These are phyloP conservation scores for Zaprionus kolodkinae DNA, from an alignment of 1,140 invertebrate species.

Conservation along the genomic window DNA sequence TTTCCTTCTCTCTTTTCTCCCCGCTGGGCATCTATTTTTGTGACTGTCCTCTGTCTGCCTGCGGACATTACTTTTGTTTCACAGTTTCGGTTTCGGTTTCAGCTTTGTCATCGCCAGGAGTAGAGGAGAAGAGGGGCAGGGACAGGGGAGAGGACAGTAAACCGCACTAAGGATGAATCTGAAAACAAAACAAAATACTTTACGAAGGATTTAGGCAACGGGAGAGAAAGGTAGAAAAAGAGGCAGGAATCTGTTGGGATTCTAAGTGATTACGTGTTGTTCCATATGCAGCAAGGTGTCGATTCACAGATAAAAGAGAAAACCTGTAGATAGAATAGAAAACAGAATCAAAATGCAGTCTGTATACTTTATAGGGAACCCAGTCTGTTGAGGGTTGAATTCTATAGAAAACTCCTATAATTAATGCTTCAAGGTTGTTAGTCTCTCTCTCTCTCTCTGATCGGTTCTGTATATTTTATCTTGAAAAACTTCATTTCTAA, in stretches of 20 bases:
- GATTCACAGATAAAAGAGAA: background rate
- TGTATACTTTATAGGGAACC: no score
- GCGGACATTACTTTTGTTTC: slow-evolving; percentile 52
- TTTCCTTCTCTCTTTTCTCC: background rate
- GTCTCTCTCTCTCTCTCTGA: no score
- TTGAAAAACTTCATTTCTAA: background rate
- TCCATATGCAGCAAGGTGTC: slow-evolving; percentile 4
- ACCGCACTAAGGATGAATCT: slow-evolving; percentile 30
- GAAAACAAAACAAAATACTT: slow-evolving; percentile 17
- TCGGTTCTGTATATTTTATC: no score
- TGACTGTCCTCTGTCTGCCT: slow-evolving; percentile 11
- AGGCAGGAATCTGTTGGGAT: slow-evolving; percentile 2
- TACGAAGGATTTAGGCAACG: background rate
- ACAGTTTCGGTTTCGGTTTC: slow-evolving; percentile 52
- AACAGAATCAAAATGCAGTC: background rate
- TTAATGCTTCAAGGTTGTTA: no score
- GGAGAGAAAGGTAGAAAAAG: background rate
- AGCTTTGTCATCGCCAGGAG: slow-evolving; percentile 54
- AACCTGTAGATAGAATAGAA: no score
- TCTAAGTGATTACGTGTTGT: slow-evolving; percentile 2
- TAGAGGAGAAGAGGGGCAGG: no score
- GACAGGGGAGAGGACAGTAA: slow-evolving; percentile 1
- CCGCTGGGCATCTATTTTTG: slow-evolving; percentile 52
- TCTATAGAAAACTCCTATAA: background rate
- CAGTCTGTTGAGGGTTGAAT: background rate